phyloP scores from a whole-genome alignment of 2,797 vertebrate genomes.

The Acrossocheilus wenchowensis region DNA sequence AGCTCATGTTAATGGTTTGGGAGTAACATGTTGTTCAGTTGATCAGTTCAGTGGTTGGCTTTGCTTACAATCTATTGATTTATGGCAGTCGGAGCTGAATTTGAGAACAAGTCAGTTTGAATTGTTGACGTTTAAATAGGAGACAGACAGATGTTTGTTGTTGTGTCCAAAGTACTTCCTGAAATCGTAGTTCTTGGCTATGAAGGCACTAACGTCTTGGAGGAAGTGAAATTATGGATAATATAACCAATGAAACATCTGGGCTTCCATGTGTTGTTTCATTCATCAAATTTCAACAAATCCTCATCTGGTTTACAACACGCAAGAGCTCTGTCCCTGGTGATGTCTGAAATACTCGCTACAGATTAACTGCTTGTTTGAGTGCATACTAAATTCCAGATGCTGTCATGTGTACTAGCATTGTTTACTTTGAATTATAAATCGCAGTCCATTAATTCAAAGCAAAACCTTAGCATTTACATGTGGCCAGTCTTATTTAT shows the following conservation, averaged over 20 bases:
- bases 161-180: slow-evolving; percentile 5
- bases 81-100: slow-evolving; percentile 10
- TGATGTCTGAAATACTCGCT: slow-evolving; percentile 15
- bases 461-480: slow-evolving; percentile 5
- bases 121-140: slow-evolving; percentile 20
- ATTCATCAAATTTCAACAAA: slow-evolving; percentile 35
- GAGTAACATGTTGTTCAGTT: slow-evolving; percentile 12
- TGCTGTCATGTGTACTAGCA: slow-evolving; percentile 5
- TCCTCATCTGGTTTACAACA: slow-evolving; percentile 38
- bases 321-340: neutral
- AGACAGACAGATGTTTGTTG: slow-evolving; percentile 20
- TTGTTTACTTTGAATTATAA: slow-evolving; percentile 5
- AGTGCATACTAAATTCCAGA: slow-evolving; percentile 29
- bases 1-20: neutral
- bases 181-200: slow-evolving; percentile 1
- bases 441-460: neutral
- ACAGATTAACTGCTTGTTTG: neutral
- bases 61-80: slow-evolving; percentile 14
- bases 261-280: slow-evolving; percentile 25
- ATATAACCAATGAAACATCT: slow-evolving; percentile 37
- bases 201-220: neutral
- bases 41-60: slow-evolving; percentile 20
- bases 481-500: neutral
- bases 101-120: slow-evolving; percentile 2
- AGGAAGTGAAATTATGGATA: slow-evolving; percentile 5